A percentile compares a stretch with the other conserved stretches of the same genome.
These are phyloP conservation scores for Phenganax stokvisi DNA, from an alignment of 92 coral and sea anemone genomes.

Conservation along the genomic window DNA sequence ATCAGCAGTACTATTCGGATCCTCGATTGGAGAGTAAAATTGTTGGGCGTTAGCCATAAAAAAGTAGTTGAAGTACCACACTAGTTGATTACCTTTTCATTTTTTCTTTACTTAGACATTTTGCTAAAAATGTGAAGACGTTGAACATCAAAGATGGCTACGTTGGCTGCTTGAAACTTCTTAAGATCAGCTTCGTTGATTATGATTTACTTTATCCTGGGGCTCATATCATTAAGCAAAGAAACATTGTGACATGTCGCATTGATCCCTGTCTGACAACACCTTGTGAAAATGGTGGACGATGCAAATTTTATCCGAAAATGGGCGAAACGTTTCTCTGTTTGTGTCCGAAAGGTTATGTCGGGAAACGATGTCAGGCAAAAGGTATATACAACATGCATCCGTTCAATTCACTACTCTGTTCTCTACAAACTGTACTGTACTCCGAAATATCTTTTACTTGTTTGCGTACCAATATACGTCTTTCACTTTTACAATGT, in stretches of 20 bases:
- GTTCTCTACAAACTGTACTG: not conserved
- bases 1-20: no score
- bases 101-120: not conserved
- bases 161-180: slow-evolving; percentile 30
- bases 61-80: no score
- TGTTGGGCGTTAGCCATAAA: no score
- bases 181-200: slow-evolving; percentile 11
- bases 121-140: not conserved
- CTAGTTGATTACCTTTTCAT: not conserved
- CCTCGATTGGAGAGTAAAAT: no score
- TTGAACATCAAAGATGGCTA: slow-evolving; percentile 5
- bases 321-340: slow-evolving; percentile 25
- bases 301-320: slow-evolving; percentile 15
- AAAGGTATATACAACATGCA: not conserved
- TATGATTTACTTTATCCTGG: slow-evolving; percentile 30
- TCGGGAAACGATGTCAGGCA: slow-evolving; percentile 31
- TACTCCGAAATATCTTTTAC: no score
- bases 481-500: no score
- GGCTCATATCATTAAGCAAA: slow-evolving; percentile 16
- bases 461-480: no score
- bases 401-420: not conserved
- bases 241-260: slow-evolving; percentile 16
- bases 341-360: slow-evolving; percentile 32
- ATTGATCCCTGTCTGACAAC: slow-evolving; percentile 17
- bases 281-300: slow-evolving; percentile 32